Evolutionary conservation across 2,113 vertebrate species (phyloP).

Genomic region (Laticauda colubrina): DNA sequence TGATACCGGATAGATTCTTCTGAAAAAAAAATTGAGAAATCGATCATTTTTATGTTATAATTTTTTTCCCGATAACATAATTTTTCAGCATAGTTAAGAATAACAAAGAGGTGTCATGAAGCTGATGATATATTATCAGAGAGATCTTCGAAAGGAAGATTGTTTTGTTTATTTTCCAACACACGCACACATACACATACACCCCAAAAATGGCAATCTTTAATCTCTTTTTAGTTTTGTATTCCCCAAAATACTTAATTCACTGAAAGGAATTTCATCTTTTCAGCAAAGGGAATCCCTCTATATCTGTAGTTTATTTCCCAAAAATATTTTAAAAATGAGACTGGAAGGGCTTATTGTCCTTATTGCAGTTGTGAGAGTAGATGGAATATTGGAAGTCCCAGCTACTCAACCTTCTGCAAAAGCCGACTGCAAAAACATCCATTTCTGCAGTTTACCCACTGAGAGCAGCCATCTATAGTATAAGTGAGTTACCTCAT

Average conservation of each 20-base stretch:
- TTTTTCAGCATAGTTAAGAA: neutral
- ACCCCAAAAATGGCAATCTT: neutral
- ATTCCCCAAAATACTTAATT: neutral
- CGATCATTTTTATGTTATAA: neutral
- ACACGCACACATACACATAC: no score
- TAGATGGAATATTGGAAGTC: neutral
- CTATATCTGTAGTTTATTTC: neutral
- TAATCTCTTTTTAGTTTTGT: neutral
- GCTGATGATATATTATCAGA: neutral
- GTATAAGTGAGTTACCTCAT: neutral
- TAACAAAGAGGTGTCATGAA: neutral
- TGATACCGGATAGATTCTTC: neutral
- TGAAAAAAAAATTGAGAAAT: neutral
- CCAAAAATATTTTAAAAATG: neutral
- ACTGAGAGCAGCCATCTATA: neutral
- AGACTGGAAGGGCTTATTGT: neutral
- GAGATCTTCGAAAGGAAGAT: neutral
- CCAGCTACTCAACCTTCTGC: no score
- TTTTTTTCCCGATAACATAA: neutral
- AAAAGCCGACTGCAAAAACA: no score
- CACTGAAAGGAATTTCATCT: neutral
- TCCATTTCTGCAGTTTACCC: neutral
- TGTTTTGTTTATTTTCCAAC: neutral
- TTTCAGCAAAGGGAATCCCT: neutral
- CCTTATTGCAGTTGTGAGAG: neutral